A percentile compares a stretch with the other conserved stretches of the same genome.
Evolutionary conservation across 2,888 invertebrate genomes (phyloP).

Genomic region (Lampropteryx suffumata): DNA sequence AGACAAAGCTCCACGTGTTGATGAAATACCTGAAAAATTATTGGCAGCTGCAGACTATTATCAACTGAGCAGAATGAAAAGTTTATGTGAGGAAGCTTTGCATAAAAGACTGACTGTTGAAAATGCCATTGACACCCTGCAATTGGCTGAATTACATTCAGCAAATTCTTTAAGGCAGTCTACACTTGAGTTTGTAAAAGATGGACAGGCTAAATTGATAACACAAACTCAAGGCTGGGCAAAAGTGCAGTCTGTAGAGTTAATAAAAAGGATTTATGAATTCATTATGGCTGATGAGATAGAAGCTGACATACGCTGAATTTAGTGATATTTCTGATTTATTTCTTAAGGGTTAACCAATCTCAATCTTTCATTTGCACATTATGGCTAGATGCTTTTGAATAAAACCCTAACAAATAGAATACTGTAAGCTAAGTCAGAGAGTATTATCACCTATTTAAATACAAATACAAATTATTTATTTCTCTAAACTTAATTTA

Average conservation of each 20-base stretch:
- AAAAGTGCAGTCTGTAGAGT: constrained; percentile 65
- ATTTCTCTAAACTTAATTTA: too few relatives aligned
- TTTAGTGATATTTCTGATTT: background rate
- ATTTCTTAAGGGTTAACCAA: too few relatives aligned
- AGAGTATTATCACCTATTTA: too few relatives aligned
- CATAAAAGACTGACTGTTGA: constrained; percentile 72
- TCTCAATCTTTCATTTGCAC: too few relatives aligned
- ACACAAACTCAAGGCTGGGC: constrained; percentile 73
- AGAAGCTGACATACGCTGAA: constrained; percentile 49
- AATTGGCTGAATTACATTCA: constrained; percentile 71
- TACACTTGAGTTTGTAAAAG: constrained; percentile 72
- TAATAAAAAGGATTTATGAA: constrained; percentile 73
- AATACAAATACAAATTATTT: too few relatives aligned
- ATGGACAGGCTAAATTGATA: constrained; percentile 70
- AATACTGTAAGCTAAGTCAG: too few relatives aligned
- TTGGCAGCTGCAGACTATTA: constrained; percentile 75
- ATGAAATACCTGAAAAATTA: constrained; percentile 71
- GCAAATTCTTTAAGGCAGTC: constrained; percentile 62
- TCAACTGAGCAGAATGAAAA: constrained; percentile 66
- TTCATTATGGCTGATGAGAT: constrained; percentile 68
- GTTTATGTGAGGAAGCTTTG: constrained; percentile 70
- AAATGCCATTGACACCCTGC: constrained; percentile 72
- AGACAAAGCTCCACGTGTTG: constrained; percentile 70
- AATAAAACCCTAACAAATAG: too few relatives aligned
- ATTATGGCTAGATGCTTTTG: too few relatives aligned